Evolutionary conservation across 2,797 vertebrate species (phyloP).

Genomic region (Sebastes alutus): DNA sequence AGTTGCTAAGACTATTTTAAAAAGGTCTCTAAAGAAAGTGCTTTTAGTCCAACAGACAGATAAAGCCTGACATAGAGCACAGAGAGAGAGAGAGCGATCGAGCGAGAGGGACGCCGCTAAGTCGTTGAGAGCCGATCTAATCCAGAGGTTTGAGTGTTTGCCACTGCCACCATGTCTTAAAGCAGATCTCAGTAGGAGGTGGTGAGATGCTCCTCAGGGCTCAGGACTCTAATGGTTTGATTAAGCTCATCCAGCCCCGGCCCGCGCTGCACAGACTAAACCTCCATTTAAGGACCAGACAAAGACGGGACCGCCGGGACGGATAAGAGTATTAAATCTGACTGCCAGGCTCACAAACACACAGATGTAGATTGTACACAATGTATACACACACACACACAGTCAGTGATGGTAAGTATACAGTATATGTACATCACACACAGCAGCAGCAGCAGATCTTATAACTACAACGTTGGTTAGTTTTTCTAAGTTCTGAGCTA

Average conservation of each 20-base stretch:
- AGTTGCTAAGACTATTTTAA: conserved; percentile 30
- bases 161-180: conserved; percentile 70
- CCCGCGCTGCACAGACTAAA: conserved; percentile 77
- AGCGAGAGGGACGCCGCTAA: conserved; percentile 41
- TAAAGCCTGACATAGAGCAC: conserved; percentile 31
- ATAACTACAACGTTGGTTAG: background rate
- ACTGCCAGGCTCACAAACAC: conserved; percentile 66
- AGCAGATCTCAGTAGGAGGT: conserved; percentile 79
- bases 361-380: conserved; percentile 49
- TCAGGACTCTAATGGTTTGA: conserved; percentile 85
- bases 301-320: conserved; percentile 80
- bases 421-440: background rate
- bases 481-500: background rate
- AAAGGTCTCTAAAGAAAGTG: conserved; percentile 50
- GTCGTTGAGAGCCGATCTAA: conserved; percentile 67
- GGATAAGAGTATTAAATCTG: conserved; percentile 78
- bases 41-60: conserved; percentile 45
- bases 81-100: conserved; percentile 2
- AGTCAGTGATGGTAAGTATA: conserved; percentile 1
- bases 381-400: conserved; percentile 2
- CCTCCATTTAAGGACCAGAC: conserved; percentile 90
- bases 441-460: background rate
- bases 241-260: conserved; percentile 81
- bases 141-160: conserved; percentile 71
- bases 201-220: conserved; percentile 78